These are phyloP conservation scores for Pseudomyrmex concolor DNA, from an alignment of 1,140 invertebrate species.

Conservation along the genomic window DNA sequence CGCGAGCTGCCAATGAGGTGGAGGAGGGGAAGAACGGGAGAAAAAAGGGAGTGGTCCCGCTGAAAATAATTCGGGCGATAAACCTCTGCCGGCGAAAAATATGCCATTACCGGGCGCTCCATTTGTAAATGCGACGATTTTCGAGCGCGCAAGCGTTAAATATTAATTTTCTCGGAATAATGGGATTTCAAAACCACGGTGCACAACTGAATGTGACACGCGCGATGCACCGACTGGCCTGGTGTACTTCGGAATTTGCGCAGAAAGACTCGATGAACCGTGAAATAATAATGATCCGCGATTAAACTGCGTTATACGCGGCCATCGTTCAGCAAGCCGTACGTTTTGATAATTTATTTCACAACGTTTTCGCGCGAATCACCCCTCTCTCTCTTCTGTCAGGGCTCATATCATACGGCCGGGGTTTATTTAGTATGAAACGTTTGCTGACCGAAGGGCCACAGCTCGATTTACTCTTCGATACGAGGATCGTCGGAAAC, in stretches of 20 bases:
- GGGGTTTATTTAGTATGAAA: constrained; percentile 59
- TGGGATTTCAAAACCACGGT: constrained; percentile 58
- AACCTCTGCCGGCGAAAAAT: constrained; percentile 50
- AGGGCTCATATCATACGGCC: constrained; percentile 50
- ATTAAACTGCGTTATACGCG: constrained; percentile 62
- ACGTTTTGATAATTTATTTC: constrained; percentile 63
- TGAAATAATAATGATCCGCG: constrained; percentile 63
- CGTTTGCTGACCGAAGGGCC: constrained; percentile 54
- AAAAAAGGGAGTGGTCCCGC: background rate
- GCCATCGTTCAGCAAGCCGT: constrained; percentile 58
- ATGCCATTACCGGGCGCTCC: constrained; percentile 55
- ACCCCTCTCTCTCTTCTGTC: constrained; percentile 19
- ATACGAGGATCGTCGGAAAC: constrained; percentile 27
- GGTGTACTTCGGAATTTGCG: constrained; percentile 46
- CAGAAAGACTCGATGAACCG: constrained; percentile 63
- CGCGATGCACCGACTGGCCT: constrained; percentile 46
- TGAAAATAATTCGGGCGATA: constrained; percentile 61
- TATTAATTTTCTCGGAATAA: constrained; percentile 62
- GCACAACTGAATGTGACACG: constrained; percentile 58
- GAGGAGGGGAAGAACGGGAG: too few relatives aligned
- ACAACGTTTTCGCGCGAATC: constrained; percentile 30
- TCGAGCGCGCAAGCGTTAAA: constrained; percentile 56
- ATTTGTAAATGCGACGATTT: constrained; percentile 61
- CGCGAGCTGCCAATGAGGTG: constrained; percentile 10
- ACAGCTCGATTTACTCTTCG: constrained; percentile 37